A percentile compares a stretch with the other conserved stretches of the same genome.
These are phyloP conservation scores for Spilosoma lubricipeda DNA, from an alignment of 2,888 invertebrate genomes.

Conservation along the genomic window DNA sequence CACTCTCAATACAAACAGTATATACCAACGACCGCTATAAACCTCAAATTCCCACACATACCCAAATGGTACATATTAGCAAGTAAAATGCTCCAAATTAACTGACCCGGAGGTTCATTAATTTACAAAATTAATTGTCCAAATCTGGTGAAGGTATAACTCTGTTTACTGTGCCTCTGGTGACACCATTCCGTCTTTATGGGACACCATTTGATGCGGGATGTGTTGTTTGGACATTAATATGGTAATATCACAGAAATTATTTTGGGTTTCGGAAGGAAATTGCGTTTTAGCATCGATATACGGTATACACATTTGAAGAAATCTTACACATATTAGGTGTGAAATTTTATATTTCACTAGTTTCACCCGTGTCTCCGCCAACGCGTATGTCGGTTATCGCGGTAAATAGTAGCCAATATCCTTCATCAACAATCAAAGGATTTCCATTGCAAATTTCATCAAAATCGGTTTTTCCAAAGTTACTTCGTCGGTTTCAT, in stretches of 20 bases:
- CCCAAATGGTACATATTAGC: slow-evolving; percentile 36
- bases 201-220: slow-evolving; percentile 27
- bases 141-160: slow-evolving; percentile 60
- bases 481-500: no score
- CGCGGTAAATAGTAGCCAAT: no score
- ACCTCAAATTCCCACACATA: slow-evolving; percentile 35
- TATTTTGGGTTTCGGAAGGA: background rate
- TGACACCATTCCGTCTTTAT: slow-evolving; percentile 58
- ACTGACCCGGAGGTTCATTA: slow-evolving; percentile 45
- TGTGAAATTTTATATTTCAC: no score
- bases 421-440: no score
- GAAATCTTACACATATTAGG: no score
- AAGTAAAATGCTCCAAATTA: slow-evolving; percentile 49
- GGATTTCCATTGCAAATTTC: no score
- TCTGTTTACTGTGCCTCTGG: slow-evolving; percentile 59
- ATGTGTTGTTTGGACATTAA: slow-evolving; percentile 36
- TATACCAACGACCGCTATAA: slow-evolving; percentile 22
- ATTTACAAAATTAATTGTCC: slow-evolving; percentile 61
- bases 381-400: no score
- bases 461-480: no score
- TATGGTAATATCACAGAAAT: slow-evolving; percentile 18
- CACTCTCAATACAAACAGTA: slow-evolving; percentile 1
- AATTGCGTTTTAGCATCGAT: no score
- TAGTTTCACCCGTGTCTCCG: no score
- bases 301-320: no score